These are phyloP conservation scores for Syritta pipiens DNA, from an alignment of 2,888 invertebrate genomes.

Conservation along the genomic window DNA sequence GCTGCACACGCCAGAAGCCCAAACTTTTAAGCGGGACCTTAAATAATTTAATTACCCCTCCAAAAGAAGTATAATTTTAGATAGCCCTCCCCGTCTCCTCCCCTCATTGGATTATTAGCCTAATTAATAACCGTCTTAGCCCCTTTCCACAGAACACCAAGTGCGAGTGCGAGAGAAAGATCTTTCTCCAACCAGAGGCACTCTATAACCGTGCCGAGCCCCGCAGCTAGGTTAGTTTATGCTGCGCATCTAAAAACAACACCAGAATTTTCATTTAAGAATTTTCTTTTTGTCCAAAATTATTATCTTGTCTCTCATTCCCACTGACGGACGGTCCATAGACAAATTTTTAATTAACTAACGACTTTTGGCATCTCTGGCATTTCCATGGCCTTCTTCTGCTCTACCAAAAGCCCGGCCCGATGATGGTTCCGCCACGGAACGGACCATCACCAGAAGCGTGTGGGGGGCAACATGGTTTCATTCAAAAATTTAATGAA, in stretches of 20 bases:
- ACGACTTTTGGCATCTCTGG: conserved; percentile 64
- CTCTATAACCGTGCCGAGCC: conserved; percentile 26
- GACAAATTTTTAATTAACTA: conserved; percentile 67
- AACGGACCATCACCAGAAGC: conserved; percentile 16
- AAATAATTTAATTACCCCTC: conserved; percentile 56
- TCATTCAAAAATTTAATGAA: conserved; percentile 45
- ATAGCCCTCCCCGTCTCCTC: conserved; percentile 16
- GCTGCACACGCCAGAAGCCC: conserved; percentile 8
- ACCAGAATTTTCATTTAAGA: background rate
- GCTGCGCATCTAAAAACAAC: conserved; percentile 33
- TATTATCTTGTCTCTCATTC: conserved; percentile 16
- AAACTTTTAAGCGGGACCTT: conserved; percentile 42
- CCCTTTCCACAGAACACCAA: too few relatives aligned
- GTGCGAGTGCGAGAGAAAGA: too few relatives aligned
- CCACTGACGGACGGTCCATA: conserved; percentile 11
- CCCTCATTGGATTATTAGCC: conserved; percentile 51
- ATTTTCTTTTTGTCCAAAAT: conserved; percentile 27
- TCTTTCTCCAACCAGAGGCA: too few relatives aligned
- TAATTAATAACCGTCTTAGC: conserved; percentile 63
- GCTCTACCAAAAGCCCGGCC: background rate
- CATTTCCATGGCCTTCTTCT: conserved; percentile 53
- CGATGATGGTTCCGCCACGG: conserved; percentile 12
- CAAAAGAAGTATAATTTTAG: conserved; percentile 38
- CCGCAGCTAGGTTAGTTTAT: conserved; percentile 52
- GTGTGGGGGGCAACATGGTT: conserved; percentile 9